A percentile compares a stretch with the other conserved stretches of the same genome.
phyloP scores from a whole-genome alignment of 2,888 invertebrate species.

The Apamea crenata region DNA sequence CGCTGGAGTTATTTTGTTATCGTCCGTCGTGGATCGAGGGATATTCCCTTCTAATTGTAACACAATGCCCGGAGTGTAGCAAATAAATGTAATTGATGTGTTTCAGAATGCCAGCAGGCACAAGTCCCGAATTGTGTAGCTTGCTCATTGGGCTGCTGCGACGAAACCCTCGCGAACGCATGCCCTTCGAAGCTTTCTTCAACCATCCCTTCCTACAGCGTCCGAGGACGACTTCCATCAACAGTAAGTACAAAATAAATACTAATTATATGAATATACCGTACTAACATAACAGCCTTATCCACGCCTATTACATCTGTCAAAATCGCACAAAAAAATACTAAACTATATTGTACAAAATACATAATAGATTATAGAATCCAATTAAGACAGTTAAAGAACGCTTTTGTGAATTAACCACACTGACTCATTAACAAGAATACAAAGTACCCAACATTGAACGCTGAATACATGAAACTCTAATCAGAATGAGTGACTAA shows the following conservation, averaged over 20 bases:
- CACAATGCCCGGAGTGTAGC: not conserved
- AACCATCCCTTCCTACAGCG: slow-evolving; percentile 97
- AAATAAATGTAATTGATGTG: slow-evolving; percentile 27
- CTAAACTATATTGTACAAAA: slow-evolving; percentile 30
- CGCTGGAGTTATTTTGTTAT: slow-evolving; percentile 5
- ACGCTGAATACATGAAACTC: slow-evolving; percentile 70
- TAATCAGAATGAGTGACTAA: slow-evolving; percentile 72
- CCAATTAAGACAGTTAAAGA: slow-evolving; percentile 25
- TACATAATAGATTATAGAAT: slow-evolving; percentile 4
- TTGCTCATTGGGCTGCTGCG: slow-evolving; percentile 96
- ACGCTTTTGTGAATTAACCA: slow-evolving; percentile 42
- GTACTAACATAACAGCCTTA: slow-evolving; percentile 38
- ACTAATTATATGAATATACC: not conserved
- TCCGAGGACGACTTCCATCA: slow-evolving; percentile 87
- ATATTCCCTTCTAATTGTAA: not conserved
- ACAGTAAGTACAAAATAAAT: slow-evolving; percentile 79
- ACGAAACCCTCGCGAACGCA: slow-evolving; percentile 97
- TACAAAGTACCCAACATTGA: slow-evolving; percentile 60
- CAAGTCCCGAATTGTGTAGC: slow-evolving; percentile 96
- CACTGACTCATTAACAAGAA: slow-evolving; percentile 52
- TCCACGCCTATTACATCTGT: slow-evolving; percentile 33
- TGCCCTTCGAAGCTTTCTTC: slow-evolving; percentile 99
- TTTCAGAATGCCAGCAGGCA: slow-evolving; percentile 97
- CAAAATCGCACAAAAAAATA: slow-evolving; percentile 33
- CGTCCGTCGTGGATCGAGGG: not conserved